Conservation (phyloP, 1,140 invertebrate species). For the Neodiprion pinetum region DNA sequence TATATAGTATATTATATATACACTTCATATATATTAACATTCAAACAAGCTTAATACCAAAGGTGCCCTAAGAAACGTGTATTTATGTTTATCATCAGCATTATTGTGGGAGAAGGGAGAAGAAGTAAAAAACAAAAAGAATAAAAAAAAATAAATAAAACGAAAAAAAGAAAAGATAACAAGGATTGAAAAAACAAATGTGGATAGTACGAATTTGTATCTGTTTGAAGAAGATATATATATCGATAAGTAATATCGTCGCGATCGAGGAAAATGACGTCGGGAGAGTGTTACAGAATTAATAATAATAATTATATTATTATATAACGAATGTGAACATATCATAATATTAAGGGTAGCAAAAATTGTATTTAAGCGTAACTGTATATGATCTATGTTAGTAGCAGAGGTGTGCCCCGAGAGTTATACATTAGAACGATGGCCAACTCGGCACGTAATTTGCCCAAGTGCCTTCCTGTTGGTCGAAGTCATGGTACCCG, state of each 20-base stretch:
- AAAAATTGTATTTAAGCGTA: conserved; percentile 42
- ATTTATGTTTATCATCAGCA: conserved; percentile 60
- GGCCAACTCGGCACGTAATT: conserved; percentile 61
- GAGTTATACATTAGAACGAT: conserved; percentile 46
- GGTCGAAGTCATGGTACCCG: conserved; percentile 51
- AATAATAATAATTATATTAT: conserved; percentile 36
- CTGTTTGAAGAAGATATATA: neutral
- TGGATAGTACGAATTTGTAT: neutral
- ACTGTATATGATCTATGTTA: conserved; percentile 34
- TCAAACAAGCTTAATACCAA: conserved; percentile 63
- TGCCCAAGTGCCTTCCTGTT: conserved; percentile 61
- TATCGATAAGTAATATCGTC: no score
- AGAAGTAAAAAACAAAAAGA: neutral
- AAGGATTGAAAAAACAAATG: neutral
- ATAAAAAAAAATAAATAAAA: conserved; percentile 15
- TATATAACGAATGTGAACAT: conserved; percentile 56
- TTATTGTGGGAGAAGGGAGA: conserved; percentile 50
- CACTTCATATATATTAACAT: conserved; percentile 22
- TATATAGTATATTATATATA: conserved; percentile 10
- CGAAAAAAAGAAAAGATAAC: conserved; percentile 17
- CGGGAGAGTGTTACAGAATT: conserved; percentile 34
- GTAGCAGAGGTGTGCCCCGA: conserved; percentile 47
- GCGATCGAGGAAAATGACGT: no score
- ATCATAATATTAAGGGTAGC: conserved; percentile 47
- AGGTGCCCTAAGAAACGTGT: conserved; percentile 63